Conservation (phyloP, 2,113 vertebrate species). For the Oostethus manadensis region DNA sequence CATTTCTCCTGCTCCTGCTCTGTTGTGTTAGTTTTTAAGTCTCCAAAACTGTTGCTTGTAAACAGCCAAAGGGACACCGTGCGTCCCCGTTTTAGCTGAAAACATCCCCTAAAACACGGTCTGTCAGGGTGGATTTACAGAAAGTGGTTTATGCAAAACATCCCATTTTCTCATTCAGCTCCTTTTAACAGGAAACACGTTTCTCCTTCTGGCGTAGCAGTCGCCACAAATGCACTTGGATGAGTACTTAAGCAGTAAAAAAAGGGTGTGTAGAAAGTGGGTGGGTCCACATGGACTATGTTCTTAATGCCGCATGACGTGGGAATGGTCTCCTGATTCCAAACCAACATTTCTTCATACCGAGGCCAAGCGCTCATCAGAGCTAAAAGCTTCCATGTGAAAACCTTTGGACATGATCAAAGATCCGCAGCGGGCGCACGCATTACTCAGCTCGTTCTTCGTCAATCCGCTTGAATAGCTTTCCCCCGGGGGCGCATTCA, state of each 20-base stretch:
- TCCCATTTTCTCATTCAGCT: background rate
- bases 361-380: constrained; percentile 1
- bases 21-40: too few relatives aligned
- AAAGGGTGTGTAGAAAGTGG: background rate
- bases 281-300: background rate
- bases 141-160: background rate
- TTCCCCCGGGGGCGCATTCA: background rate
- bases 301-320: constrained; percentile 1
- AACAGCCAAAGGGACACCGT: too few relatives aligned
- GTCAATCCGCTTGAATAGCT: background rate
- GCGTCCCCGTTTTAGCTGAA: too few relatives aligned
- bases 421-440: background rate
- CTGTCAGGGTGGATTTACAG: background rate
- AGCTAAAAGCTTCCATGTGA: constrained; percentile 21
- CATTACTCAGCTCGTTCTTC: background rate
- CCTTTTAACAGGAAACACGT: constrained; percentile 2
- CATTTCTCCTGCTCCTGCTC: too few relatives aligned
- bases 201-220: background rate
- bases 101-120: constrained; percentile 27
- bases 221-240: background rate
- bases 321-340: constrained; percentile 1
- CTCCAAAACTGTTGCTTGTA: too few relatives aligned
- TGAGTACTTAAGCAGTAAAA: background rate
- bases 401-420: constrained; percentile 3
- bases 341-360: constrained; percentile 1